Percentiles rank a stretch among this genome's conserved stretches.
Evolutionary conservation across 2,888 invertebrate species (phyloP).

Genomic region (Drosophila suboccidentalis): DNA sequence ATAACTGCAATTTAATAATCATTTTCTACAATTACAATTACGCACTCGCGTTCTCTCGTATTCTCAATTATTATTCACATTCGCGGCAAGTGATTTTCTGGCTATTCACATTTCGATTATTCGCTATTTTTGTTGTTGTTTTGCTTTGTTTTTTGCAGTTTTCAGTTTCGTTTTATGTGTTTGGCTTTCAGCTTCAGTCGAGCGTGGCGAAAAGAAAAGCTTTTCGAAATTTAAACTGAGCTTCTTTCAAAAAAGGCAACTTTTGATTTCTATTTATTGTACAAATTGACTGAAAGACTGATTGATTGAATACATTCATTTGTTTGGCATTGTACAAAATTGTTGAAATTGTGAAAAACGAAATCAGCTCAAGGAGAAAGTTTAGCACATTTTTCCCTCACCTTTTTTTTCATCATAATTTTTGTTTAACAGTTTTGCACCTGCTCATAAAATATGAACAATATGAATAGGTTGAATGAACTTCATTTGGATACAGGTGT

Average conservation of each 20-base stretch:
- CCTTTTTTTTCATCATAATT: conserved; percentile 12
- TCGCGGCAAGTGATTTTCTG: conserved; percentile 46
- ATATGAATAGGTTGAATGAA: conserved; percentile 41
- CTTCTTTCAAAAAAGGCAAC: conserved; percentile 38
- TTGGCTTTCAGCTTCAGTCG: conserved; percentile 47
- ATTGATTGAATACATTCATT: conserved; percentile 27
- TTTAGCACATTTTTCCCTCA: conserved; percentile 55
- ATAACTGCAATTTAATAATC: conserved; percentile 27
- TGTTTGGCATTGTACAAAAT: conserved; percentile 27
- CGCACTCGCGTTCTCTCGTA: conserved; percentile 24
- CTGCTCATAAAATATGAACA: conserved; percentile 30
- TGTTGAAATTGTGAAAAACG: conserved; percentile 42
- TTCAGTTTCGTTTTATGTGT: conserved; percentile 38
- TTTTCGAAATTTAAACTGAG: conserved; percentile 21
- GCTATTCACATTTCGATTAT: conserved; percentile 41
- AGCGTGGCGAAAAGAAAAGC: conserved; percentile 55
- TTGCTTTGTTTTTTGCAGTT: conserved; percentile 15
- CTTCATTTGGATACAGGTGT: conserved; percentile 26
- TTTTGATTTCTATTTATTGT: conserved; percentile 54
- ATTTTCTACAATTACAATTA: conserved; percentile 39
- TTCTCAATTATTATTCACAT: conserved; percentile 50
- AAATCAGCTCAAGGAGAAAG: conserved; percentile 65
- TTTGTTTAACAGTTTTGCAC: conserved; percentile 38
- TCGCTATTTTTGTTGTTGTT: neutral
- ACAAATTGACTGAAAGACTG: conserved; percentile 27